phyloP scores from a whole-genome alignment of 2,888 invertebrate species.

The Brachypalpus laphriformis region DNA sequence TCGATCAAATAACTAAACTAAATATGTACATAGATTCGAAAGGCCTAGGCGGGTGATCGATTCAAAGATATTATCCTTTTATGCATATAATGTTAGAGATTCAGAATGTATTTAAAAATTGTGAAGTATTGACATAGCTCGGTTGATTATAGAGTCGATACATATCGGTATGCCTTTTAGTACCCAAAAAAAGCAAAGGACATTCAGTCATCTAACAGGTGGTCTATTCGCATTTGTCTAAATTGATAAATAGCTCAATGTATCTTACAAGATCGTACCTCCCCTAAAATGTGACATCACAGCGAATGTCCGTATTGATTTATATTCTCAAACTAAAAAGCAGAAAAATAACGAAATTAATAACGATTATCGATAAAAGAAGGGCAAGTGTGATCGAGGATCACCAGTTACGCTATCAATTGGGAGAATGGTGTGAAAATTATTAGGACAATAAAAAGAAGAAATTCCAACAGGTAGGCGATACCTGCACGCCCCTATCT shows the following conservation, averaged over 20 bases:
- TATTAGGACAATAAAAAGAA: constrained; percentile 56
- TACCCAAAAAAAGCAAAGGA: no score
- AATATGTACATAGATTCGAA: no score
- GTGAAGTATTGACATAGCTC: no score
- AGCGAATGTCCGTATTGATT: constrained; percentile 51
- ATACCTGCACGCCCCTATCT: constrained; percentile 82
- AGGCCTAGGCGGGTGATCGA: no score
- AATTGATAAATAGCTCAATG: constrained; percentile 45
- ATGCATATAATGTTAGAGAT: no score
- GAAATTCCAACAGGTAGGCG: constrained; percentile 77
- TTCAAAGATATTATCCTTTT: no score
- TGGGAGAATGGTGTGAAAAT: constrained; percentile 65
- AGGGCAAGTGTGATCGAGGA: constrained; percentile 59
- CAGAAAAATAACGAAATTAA: constrained; percentile 66
- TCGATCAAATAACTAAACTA: no score
- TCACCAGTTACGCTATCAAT: constrained; percentile 60
- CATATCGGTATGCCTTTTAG: no score
- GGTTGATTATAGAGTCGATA: no score
- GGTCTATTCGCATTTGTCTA: constrained; percentile 54
- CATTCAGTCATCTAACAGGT: constrained; percentile 57
- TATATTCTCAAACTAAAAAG: constrained; percentile 35
- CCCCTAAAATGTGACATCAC: constrained; percentile 62
- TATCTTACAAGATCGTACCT: constrained; percentile 28
- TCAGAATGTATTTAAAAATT: no score
- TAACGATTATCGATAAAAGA: constrained; percentile 66